Percentiles rank a stretch among this genome's conserved stretches.
phyloP scores from a whole-genome alignment of 2,797 vertebrate species.

The Eremophila alpestris region DNA sequence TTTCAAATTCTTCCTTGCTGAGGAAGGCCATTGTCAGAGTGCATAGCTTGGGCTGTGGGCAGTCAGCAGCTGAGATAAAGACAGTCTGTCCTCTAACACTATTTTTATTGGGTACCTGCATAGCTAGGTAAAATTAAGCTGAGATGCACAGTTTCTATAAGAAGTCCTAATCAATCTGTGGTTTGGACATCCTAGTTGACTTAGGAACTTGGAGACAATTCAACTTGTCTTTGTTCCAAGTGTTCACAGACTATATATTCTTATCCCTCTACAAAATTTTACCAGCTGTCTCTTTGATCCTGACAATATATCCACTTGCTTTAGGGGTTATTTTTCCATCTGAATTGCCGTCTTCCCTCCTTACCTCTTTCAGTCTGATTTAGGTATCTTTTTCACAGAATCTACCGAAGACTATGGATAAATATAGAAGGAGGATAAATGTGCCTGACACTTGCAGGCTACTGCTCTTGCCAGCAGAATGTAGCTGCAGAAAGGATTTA shows the following conservation, averaged over 20 bases:
- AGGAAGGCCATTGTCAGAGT: neutral
- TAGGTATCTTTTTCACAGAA: neutral
- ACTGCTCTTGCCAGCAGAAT: neutral
- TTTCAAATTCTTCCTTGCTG: neutral
- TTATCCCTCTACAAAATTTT: neutral
- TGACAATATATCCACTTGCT: neutral
- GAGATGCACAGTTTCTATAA: neutral
- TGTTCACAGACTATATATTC: neutral
- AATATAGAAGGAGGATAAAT: conserved; percentile 45
- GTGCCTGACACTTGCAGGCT: conserved; percentile 2
- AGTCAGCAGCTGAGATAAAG: neutral
- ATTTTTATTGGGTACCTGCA: conserved; percentile 1
- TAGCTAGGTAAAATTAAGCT: conserved; percentile 29
- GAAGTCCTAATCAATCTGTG: conserved; percentile 22
- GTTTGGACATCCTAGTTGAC: neutral
- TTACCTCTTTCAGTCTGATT: neutral
- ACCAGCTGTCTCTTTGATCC: neutral
- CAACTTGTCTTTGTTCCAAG: neutral
- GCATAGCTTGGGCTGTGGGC: neutral
- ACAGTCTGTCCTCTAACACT: neutral
- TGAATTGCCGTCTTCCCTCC: neutral
- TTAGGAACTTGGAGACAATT: neutral
- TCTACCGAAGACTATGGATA: neutral
- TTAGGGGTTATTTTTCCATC: neutral
- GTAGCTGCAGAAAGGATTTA: conserved; percentile 17